Conservation (phyloP, 2,888 invertebrate species). For the Villa cingulata region DNA sequence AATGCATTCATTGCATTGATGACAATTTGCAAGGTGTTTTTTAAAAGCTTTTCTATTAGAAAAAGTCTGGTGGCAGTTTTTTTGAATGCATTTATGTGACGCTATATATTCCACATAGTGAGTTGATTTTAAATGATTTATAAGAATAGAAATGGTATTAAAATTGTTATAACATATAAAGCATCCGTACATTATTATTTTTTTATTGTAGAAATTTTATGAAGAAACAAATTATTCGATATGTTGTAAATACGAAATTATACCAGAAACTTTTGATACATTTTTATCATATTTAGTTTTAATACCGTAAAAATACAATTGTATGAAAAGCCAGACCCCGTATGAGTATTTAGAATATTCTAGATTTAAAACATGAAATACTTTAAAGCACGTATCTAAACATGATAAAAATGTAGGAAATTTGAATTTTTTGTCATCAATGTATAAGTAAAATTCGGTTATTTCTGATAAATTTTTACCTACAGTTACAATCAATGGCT, state of each 20-base stretch:
- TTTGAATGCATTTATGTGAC: not conserved
- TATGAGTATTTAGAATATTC: slow-evolving; percentile 1
- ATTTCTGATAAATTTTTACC: not conserved
- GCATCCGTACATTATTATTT: not conserved
- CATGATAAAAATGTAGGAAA: slow-evolving; percentile 3
- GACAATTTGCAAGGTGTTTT: not conserved
- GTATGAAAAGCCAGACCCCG: slow-evolving; percentile 1
- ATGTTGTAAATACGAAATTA: slow-evolving; percentile 2
- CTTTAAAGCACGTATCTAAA: slow-evolving; percentile 2
- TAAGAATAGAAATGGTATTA: not conserved
- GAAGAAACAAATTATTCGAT: not conserved
- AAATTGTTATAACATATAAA: not conserved
- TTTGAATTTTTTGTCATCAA: slow-evolving; percentile 4
- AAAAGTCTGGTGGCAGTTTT: not conserved
- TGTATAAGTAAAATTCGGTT: slow-evolving; percentile 3
- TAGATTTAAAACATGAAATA: slow-evolving; percentile 5
- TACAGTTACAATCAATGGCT: slow-evolving; percentile 2
- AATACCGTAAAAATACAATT: slow-evolving; percentile 1
- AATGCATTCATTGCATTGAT: too few species aligned
- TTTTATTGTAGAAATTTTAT: not conserved
- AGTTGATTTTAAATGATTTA: not conserved
- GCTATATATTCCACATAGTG: not conserved
- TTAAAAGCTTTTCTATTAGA: not conserved
- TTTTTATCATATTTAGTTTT: not conserved
- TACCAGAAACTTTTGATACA: slow-evolving; percentile 1